These are phyloP conservation scores for Xestia rhomboidea DNA, from an alignment of 2,888 invertebrate species.

Conservation along the genomic window DNA sequence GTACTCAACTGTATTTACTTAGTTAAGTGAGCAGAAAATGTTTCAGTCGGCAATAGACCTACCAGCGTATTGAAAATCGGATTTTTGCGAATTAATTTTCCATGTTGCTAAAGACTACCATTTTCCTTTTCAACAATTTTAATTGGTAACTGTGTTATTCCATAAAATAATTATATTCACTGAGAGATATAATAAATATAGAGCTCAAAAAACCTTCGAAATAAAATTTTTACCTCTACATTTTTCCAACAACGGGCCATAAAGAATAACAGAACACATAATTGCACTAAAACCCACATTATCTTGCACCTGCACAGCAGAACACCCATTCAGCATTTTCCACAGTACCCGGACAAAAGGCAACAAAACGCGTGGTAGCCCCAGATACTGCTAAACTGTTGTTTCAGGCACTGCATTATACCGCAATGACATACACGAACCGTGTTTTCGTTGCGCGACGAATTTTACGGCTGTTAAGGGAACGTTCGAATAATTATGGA, in stretches of 20 bases:
- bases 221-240: neutral
- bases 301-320: constrained; percentile 55
- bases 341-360: constrained; percentile 46
- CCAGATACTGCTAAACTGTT: constrained; percentile 77
- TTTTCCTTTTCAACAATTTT: constrained; percentile 2
- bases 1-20: constrained; percentile 34
- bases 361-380: constrained; percentile 75
- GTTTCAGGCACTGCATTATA: constrained; percentile 75
- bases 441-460: constrained; percentile 63
- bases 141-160: neutral
- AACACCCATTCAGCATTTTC: constrained; percentile 50
- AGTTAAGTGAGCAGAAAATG: constrained; percentile 3
- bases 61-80: neutral
- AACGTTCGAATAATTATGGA: constrained; percentile 59
- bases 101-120: neutral
- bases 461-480: constrained; percentile 57
- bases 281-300: constrained; percentile 54
- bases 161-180: constrained; percentile 8
- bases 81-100: constrained; percentile 5
- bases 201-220: neutral
- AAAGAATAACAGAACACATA: constrained; percentile 41
- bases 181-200: neutral
- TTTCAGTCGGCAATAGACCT: constrained; percentile 11
- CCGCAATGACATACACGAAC: constrained; percentile 58
- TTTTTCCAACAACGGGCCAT: constrained; percentile 29